Evolutionary conservation across 1,140 invertebrate genomes (phyloP).

Genomic region (Bombyx mori): ASM3026992v2 NC_085110.1:12408501-12409000

Average conservation of each 20-base stretch:
- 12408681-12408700: slow-evolving; percentile 20
- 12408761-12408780: slow-evolving; percentile 32
- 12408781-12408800: slow-evolving; percentile 43
- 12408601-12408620: slow-evolving; percentile 4
- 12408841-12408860: slow-evolving; percentile 13
- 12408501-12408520: too few relatives aligned
- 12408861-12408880: not conserved
- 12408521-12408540: not conserved
- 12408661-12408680: slow-evolving; percentile 9
- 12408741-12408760: slow-evolving; percentile 27
- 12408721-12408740: slow-evolving; percentile 14
- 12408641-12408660: not conserved
- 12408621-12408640: slow-evolving; percentile 1
- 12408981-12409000: too few relatives aligned
- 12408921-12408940: too few relatives aligned
- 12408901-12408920: too few relatives aligned
- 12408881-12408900: too few relatives aligned
- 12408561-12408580: slow-evolving; percentile 6
- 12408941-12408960: too few relatives aligned
- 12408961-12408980: too few relatives aligned
- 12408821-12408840: slow-evolving; percentile 4
- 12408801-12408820: slow-evolving; percentile 16
- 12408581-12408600: slow-evolving; percentile 5
- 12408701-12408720: slow-evolving; percentile 11
- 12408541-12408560: slow-evolving; percentile 2